Evolutionary conservation across 2,888 invertebrate genomes (phyloP), one percentile per base, ranked within the genome.

Genomic region (Parnassius apollo): DNA sequence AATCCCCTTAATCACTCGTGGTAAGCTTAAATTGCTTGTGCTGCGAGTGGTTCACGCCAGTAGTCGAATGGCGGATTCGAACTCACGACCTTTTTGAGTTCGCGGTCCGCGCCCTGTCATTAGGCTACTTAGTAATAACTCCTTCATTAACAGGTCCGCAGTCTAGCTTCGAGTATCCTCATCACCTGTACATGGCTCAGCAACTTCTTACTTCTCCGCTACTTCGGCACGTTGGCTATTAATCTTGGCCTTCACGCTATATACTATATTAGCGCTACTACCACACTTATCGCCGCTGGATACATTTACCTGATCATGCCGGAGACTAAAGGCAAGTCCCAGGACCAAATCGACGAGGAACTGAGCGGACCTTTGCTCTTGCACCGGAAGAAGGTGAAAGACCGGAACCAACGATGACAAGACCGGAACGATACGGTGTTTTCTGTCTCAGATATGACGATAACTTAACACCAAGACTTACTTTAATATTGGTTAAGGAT

Each of bases 171-270:
- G 44, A 88, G 91, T 56, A 75, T 91, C 25, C 78, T 91, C 13
- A 86, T 91, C 70, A 85, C 89, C 42, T 91, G 89, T 88, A 89
- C 84, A 80, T 91, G 91, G 91, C 77, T 90, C 1, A 88, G 84
- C 72, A 89, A 79, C 68, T 91, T 91, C 70, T 74, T 91, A 12
- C 71, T 89, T 2, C 86, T 91, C 2, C 85, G 91, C 8, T 91
- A 91, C 77, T 91, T 85, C 72, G 87, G 88, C 9, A 75, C 81
- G 12, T 71, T 88, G 1, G 88, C 88, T 9, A 66, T 84, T 49
- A 68, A 78, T 0, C 72, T 91, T 59, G 91, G 91, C 0, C 84
- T 91, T 13, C 89, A 91, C 72, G 77, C 83, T 44, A 83, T 82
- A 1, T 91, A 89, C 75, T 91, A 91, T 70, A 83, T 90, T 18